Conservation (phyloP, 2,113 vertebrate species). For the Athene noctua region DNA sequence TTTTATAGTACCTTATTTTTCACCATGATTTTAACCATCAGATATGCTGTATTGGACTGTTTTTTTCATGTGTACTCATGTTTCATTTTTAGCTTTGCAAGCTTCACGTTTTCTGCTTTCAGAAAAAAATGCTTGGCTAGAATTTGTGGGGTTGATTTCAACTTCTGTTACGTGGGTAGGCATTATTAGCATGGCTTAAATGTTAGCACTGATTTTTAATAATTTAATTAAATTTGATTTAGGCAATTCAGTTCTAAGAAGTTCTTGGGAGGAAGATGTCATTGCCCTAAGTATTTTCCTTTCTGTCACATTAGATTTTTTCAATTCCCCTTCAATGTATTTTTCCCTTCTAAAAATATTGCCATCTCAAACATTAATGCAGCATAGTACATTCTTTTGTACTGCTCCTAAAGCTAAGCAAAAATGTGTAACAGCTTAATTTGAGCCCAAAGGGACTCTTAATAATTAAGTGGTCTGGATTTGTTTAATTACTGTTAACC, state of each 20-base stretch:
- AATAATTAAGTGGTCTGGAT: not conserved
- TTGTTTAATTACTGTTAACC: conserved; percentile 53
- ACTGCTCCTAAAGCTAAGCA: not conserved
- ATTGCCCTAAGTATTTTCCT: not conserved
- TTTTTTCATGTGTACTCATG: not conserved
- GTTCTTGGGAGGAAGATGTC: not conserved
- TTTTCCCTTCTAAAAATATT: not conserved
- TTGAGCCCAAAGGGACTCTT: not conserved
- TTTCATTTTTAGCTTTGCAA: not conserved
- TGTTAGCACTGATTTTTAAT: not conserved
- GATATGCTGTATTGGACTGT: not conserved
- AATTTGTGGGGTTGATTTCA: not conserved
- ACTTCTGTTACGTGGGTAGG: not conserved
- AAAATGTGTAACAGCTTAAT: not conserved
- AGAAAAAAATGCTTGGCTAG: not conserved
- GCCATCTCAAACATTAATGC: not conserved
- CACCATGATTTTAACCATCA: not conserved
- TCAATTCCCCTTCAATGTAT: not conserved
- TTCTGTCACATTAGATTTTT: not conserved
- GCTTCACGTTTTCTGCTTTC: not conserved
- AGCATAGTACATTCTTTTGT: not conserved
- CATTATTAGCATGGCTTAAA: not conserved
- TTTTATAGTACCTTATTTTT: not conserved
- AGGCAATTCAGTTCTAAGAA: conserved; percentile 16
- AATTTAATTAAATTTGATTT: conserved; percentile 17